These are phyloP conservation scores for Archips xylosteana DNA, from an alignment of 2,888 invertebrate genomes.

Conservation along the genomic window DNA sequence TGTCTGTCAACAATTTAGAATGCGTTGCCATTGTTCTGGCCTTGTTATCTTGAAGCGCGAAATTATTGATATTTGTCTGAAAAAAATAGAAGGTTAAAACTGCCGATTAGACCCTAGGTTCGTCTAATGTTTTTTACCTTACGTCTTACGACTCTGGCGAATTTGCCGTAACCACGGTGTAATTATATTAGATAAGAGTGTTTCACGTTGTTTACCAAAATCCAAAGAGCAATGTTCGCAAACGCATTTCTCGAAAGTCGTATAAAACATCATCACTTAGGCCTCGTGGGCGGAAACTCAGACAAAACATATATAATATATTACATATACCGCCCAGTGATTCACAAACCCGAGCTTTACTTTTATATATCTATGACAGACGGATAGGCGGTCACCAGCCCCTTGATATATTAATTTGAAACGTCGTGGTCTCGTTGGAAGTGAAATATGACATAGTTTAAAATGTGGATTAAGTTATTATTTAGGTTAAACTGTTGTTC, in stretches of 20 bases:
- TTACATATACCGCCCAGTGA: constrained; percentile 42
- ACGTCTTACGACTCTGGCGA: no score
- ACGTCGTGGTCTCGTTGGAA: constrained; percentile 10
- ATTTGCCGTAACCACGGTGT: no score
- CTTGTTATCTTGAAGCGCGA: no score
- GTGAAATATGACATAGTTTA: constrained; percentile 30
- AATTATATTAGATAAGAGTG: not conserved
- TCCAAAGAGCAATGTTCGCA: constrained; percentile 14
- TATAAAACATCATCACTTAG: constrained; percentile 24
- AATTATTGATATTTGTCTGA: no score
- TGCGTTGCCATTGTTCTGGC: no score
- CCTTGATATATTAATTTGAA: constrained; percentile 25
- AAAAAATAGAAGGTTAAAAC: no score
- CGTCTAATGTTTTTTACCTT: no score
- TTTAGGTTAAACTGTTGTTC: constrained; percentile 18
- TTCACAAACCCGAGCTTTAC: constrained; percentile 43
- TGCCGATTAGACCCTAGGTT: no score
- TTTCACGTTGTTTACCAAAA: constrained; percentile 12
- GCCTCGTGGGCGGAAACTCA: constrained; percentile 54
- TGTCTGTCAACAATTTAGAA: no score
- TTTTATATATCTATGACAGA: constrained; percentile 30
- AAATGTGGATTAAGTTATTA: constrained; percentile 28
- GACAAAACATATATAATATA: constrained; percentile 66
- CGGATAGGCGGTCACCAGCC: constrained; percentile 33
- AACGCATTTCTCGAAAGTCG: constrained; percentile 6